Evolutionary conservation across 2,888 invertebrate species (phyloP).

Genomic region (Sipha maydis): DNA sequence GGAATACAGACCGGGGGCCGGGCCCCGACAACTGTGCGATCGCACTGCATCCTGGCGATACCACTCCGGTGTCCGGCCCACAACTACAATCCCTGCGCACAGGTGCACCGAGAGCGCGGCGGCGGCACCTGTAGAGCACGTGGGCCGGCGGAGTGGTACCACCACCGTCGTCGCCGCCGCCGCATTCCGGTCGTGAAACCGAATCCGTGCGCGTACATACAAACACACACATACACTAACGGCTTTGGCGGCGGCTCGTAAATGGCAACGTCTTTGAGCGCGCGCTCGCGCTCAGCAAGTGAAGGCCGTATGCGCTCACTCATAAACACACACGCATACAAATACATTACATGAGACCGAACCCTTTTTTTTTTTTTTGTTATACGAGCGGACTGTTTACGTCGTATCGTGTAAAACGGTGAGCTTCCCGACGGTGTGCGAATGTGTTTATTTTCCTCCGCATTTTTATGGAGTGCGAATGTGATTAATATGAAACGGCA

Average conservation of each 20-base stretch:
- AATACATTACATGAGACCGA: conserved; percentile 3
- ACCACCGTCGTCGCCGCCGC: conserved; percentile 56
- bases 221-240: conserved; percentile 8
- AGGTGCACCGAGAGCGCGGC: conserved; percentile 32
- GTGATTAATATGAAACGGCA: too few species aligned
- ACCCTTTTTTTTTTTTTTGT: conserved; percentile 27
- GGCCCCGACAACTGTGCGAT: conserved; percentile 23
- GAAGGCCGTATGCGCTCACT: conserved; percentile 30
- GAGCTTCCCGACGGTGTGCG: too few species aligned
- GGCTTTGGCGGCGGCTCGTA: conserved; percentile 20
- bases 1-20: conserved; percentile 25
- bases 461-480: too few species aligned
- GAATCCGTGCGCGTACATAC: conserved; percentile 57
- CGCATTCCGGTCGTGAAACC: conserved; percentile 62
- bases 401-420: too few species aligned
- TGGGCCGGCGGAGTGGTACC: conserved; percentile 58
- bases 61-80: conserved; percentile 12
- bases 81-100: conserved; percentile 58
- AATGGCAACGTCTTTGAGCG: conserved; percentile 53
- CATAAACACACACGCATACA: conserved; percentile 10
- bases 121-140: conserved; percentile 62
- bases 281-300: conserved; percentile 30
- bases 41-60: conserved; percentile 23
- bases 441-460: too few species aligned
- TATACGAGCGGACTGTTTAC: neutral